Percentiles rank a stretch among this genome's conserved stretches.
phyloP scores from a whole-genome alignment of 2,888 invertebrate genomes.

The Endotricha flammealis region DNA sequence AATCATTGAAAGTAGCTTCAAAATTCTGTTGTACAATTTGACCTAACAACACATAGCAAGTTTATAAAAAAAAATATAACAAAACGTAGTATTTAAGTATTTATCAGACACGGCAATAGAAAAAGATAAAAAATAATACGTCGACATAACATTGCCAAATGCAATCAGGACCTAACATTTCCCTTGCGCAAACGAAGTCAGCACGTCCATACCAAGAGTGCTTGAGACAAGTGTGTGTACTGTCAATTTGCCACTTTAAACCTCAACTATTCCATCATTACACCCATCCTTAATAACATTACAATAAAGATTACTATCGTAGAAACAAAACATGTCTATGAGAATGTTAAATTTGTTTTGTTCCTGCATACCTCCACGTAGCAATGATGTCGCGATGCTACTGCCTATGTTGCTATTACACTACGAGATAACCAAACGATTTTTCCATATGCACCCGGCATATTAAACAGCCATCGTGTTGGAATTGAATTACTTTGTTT shows the following conservation, averaged over 20 bases:
- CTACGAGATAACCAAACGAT: constrained; percentile 42
- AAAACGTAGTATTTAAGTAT: too few relatives aligned
- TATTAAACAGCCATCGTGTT: constrained; percentile 27
- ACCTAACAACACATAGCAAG: too few relatives aligned
- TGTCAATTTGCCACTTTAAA: constrained; percentile 11
- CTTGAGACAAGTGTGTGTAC: constrained; percentile 25
- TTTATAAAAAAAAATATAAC: too few relatives aligned
- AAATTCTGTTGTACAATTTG: too few relatives aligned
- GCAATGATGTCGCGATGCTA: constrained; percentile 41
- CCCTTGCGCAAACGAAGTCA: constrained; percentile 41
- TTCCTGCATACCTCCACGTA: constrained; percentile 45
- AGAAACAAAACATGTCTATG: constrained; percentile 9
- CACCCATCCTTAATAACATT: constrained; percentile 9
- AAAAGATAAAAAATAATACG: too few relatives aligned
- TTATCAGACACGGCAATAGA: too few relatives aligned
- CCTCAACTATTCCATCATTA: constrained; percentile 6
- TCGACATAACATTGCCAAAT: constrained; percentile 39
- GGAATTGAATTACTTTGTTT: constrained; percentile 34
- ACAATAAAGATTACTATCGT: constrained; percentile 17
- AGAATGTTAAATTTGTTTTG: constrained; percentile 22
- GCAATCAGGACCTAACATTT: constrained; percentile 42
- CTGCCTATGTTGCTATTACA: constrained; percentile 37
- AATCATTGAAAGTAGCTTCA: too few relatives aligned
- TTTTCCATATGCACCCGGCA: constrained; percentile 42
- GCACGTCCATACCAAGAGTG: constrained; percentile 37